These are phyloP conservation scores for Elanus axillaris DNA, from an alignment of 2,113 vertebrate species.

Conservation along the genomic window DNA sequence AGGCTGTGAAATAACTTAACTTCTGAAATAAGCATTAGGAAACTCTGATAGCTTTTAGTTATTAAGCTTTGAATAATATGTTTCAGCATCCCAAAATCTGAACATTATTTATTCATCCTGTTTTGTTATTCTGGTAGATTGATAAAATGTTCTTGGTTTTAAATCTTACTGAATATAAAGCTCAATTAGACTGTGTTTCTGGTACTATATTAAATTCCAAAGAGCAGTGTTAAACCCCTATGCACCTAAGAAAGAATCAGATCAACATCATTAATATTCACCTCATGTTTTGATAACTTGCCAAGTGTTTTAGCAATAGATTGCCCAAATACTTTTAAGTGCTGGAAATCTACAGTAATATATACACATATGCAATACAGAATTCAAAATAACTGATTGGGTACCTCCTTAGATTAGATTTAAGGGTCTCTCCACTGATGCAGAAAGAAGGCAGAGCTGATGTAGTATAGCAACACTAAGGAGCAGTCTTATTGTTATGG, in stretches of 20 bases:
- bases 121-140: background rate
- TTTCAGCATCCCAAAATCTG: background rate
- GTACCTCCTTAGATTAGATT: background rate
- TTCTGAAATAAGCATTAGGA: background rate
- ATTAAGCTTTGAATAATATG: background rate
- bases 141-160: constrained; percentile 23
- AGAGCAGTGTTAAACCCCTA: constrained; percentile 29
- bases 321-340: constrained; percentile 33
- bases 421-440: constrained; percentile 25
- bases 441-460: constrained; percentile 10
- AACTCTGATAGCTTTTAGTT: background rate
- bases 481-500: background rate
- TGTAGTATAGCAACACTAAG: background rate
- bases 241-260: constrained; percentile 36
- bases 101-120: background rate
- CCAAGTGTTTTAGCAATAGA: constrained; percentile 53
- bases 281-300: constrained; percentile 46
- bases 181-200: constrained; percentile 23
- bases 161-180: constrained; percentile 22
- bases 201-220: constrained; percentile 23
- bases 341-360: background rate
- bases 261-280: constrained; percentile 64
- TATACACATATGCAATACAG: background rate
- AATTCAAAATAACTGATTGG: constrained; percentile 29
- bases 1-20: background rate